Conservation (phyloP, 2,888 invertebrate genomes). For the Dicyrtomina minuta region DNA sequence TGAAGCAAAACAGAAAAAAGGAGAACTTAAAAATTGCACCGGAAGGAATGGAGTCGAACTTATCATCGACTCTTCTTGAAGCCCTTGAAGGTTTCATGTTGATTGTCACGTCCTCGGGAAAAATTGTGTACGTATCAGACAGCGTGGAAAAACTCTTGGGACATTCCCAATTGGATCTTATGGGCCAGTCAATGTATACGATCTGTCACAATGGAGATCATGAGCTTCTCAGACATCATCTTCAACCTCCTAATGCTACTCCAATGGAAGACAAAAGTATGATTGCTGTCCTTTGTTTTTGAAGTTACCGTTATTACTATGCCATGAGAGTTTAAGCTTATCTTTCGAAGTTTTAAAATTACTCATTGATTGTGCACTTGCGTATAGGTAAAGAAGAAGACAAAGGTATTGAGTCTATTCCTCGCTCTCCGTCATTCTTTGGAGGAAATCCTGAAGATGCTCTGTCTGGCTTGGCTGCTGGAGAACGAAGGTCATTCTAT, state of each 20-base stretch:
- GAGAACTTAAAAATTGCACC: conserved; percentile 36
- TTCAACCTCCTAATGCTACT: conserved; percentile 48
- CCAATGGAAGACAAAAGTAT: conserved; percentile 48
- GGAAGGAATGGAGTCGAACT: conserved; percentile 44
- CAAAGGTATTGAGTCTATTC: conserved; percentile 46
- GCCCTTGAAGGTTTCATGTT: conserved; percentile 75
- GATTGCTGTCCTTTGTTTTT: background rate
- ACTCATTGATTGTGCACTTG: too few relatives aligned
- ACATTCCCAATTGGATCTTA: conserved; percentile 80
- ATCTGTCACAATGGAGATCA: conserved; percentile 80
- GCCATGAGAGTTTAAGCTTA: too few relatives aligned
- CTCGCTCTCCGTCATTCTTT: conserved; percentile 53
- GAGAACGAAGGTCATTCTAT: conserved; percentile 59
- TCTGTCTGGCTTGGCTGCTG: conserved; percentile 52
- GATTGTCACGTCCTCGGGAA: conserved; percentile 75
- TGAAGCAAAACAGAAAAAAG: conserved; percentile 51
- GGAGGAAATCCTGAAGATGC: conserved; percentile 53
- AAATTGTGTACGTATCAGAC: conserved; percentile 81
- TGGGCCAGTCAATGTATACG: conserved; percentile 77
- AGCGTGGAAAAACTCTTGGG: conserved; percentile 82
- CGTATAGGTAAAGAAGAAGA: background rate
- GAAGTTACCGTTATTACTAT: too few relatives aligned
- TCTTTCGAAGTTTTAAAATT: too few relatives aligned
- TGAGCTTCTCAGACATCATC: conserved; percentile 57
- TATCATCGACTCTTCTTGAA: conserved; percentile 55